phyloP scores from a whole-genome alignment of 2,113 vertebrate species.

The Epinephelus moara region DNA sequence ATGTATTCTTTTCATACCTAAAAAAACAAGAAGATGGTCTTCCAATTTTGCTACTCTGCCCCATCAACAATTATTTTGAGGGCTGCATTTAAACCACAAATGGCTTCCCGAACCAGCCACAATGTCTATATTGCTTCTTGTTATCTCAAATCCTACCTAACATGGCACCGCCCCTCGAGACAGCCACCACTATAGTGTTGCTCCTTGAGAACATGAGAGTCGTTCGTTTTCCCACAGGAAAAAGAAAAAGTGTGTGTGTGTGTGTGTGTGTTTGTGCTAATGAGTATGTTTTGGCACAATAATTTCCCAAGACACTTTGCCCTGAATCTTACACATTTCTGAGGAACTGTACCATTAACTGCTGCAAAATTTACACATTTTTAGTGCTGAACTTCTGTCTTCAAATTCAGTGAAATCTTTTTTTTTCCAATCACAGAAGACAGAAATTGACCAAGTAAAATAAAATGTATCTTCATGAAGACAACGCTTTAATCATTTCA shows the following conservation, averaged over 20 bases:
- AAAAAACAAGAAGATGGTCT: neutral
- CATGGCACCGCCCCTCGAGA: conserved; percentile 4
- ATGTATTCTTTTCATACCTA: neutral
- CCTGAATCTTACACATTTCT: conserved; percentile 37
- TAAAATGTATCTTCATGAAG: conserved; percentile 29
- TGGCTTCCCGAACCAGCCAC: neutral
- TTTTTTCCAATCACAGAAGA: neutral
- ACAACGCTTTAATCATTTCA: conserved; percentile 25
- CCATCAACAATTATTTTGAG: neutral
- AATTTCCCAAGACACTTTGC: conserved; percentile 38
- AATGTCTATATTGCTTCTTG: neutral
- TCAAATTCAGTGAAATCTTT: neutral
- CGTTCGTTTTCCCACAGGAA: conserved; percentile 48
- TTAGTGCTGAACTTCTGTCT: neutral
- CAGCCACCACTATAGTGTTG: conserved; percentile 7
- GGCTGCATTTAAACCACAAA: conserved; percentile 3
- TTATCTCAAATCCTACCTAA: conserved; percentile 13
- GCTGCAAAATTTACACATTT: neutral
- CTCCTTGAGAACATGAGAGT: conserved; percentile 34
- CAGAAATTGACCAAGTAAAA: conserved; percentile 3
- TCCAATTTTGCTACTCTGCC: neutral
- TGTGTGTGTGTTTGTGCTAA: neutral
- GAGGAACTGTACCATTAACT: conserved; percentile 38
- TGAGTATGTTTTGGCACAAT: conserved; percentile 20
- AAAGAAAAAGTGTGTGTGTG: conserved; percentile 16